Base-by-base conservation (phyloP, 2,113 vertebrate genomes). In the Physeter macrocephalus region DNA sequence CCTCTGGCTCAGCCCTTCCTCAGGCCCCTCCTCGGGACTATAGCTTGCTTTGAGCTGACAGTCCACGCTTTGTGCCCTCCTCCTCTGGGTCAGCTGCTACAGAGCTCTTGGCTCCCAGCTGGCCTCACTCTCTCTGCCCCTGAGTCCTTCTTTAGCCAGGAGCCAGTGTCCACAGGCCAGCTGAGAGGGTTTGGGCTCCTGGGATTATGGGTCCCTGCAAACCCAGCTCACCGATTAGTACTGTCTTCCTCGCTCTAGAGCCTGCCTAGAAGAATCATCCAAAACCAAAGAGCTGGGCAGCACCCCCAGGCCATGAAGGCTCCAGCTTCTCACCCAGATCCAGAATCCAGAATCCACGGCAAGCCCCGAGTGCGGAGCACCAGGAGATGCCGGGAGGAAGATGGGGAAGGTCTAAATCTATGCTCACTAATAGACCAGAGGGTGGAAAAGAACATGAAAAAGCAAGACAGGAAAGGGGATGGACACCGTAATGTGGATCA, bases 321-420 rank as follows among this genome's bases (percentile, higher is more conserved):
- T 7, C 29, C 77, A 15, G 5, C n/a, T 86, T 34, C n/a, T 36
- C 23, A 67, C 6, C 18, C 21, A 67, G 41, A 43, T 12, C 23
- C 11, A 31, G 88, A 17, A 72, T 14, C 49, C 13, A 12, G 89
- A 82, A 69, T 27, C 67, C 59, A 41, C 1, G 25, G 81, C 3
- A 14, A 21, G 46, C 27, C 8, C 36, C 14, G 15, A 36, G 21
- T 3, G 23, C 3, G 6, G 23, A 74, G 43, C 59, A 64, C 69
- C 59, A 46, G 41, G 61, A 15, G 31, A 49, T 5, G 8, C 13
- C 0, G 3, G 27, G 0, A 2, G 59, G 23, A 31, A 29, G 94
- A 92, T 3, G 27, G n/a, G 34, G 29, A n/a, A 31, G 83, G 43
- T 67, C 39, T 49, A 46, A 29, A 72, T 46, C 52, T 8, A 25